Evolutionary conservation across 2,113 vertebrate genomes (phyloP).

Genomic region (Kryptolebias marmoratus): DNA sequence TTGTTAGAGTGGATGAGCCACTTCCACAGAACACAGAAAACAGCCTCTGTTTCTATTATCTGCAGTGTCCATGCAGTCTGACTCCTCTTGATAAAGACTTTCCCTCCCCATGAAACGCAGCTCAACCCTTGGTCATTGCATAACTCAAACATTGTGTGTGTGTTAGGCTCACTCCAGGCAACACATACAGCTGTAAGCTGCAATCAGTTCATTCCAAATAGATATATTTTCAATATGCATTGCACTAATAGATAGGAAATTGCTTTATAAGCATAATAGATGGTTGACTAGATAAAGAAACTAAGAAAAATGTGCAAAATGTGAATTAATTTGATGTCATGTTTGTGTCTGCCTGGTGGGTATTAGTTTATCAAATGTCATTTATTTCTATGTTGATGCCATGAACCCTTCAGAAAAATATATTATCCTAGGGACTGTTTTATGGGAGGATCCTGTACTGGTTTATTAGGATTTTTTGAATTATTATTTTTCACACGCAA

Average conservation of each 20-base stretch:
- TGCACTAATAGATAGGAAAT: neutral
- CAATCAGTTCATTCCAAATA: slow-evolving; percentile 2
- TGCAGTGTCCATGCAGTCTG: neutral
- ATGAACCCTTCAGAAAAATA: too few relatives aligned
- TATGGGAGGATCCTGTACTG: too few relatives aligned
- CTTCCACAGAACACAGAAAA: neutral
- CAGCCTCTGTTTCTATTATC: neutral
- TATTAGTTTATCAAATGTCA: neutral
- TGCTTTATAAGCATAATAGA: neutral
- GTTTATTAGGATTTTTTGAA: too few relatives aligned
- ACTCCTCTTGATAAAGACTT: neutral
- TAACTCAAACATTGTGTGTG: neutral
- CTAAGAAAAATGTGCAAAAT: neutral
- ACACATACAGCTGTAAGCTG: neutral
- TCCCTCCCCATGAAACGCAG: neutral
- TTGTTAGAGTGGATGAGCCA: neutral
- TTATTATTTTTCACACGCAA: too few relatives aligned
- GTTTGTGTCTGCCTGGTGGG: neutral
- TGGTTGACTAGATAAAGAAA: neutral
- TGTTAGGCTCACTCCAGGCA: neutral
- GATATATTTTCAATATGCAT: neutral
- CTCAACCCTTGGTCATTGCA: neutral
- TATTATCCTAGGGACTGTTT: too few relatives aligned
- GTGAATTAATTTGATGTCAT: neutral
- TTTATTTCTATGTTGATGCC: neutral